phyloP scores from a whole-genome alignment of 1,140 invertebrate species.

The Pachypeltis micranthus region DNA sequence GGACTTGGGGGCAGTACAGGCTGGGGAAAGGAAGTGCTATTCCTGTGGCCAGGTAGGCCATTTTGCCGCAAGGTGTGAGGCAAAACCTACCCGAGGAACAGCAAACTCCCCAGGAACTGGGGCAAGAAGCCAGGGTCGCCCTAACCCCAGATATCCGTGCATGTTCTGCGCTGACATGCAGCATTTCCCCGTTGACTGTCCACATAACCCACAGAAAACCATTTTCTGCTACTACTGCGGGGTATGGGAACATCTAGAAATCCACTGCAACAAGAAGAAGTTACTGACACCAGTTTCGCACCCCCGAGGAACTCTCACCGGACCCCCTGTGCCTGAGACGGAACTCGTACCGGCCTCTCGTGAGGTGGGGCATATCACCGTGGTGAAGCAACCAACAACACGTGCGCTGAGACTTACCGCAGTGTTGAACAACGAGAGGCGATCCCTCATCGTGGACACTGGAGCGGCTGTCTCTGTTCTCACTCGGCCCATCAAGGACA shows the following conservation, averaged over 20 bases:
- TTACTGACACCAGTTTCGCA: neutral
- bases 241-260: neutral
- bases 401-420: neutral
- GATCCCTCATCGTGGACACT: neutral
- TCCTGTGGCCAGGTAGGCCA: no score
- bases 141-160: neutral
- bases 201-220: neutral
- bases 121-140: neutral
- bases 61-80: neutral
- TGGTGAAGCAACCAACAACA: neutral
- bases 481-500: neutral
- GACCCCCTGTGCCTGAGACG: no score
- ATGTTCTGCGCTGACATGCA: neutral
- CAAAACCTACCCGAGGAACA: neutral
- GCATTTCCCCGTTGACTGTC: neutral
- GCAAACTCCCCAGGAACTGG: neutral
- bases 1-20: neutral
- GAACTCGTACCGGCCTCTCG: neutral
- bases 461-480: neutral
- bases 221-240: neutral
- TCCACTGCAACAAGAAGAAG: neutral
- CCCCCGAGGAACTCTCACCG: neutral
- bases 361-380: neutral
- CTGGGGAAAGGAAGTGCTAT: no score
- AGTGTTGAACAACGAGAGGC: neutral